Evolutionary conservation across 2,113 vertebrate species (phyloP).

Genomic region (Empidonax alnorum): DNA sequence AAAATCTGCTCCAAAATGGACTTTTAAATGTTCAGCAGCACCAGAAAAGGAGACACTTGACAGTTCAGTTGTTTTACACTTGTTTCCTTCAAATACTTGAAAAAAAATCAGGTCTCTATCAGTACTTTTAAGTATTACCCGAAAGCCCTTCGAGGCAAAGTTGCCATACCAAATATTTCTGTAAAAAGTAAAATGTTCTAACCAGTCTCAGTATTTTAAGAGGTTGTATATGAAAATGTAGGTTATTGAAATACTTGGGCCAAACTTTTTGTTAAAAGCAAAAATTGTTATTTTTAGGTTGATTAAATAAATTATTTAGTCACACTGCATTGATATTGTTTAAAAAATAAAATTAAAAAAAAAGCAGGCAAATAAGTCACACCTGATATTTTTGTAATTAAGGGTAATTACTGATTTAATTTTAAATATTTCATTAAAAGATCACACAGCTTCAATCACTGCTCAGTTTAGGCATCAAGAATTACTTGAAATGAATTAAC

Average conservation of each 20-base stretch:
- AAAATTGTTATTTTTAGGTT: not conserved
- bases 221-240: not conserved
- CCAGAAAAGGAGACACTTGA: not conserved
- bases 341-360: not conserved
- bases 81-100: not conserved
- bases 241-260: not conserved
- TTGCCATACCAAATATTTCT: not conserved
- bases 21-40: not conserved
- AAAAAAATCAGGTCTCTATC: not conserved
- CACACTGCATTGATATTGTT: not conserved
- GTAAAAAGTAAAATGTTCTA: not conserved
- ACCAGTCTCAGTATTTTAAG: not conserved
- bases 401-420: slow-evolving; percentile 19
- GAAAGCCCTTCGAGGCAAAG: not conserved
- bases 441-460: not conserved
- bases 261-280: not conserved
- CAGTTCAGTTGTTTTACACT: not conserved
- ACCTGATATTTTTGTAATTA: slow-evolving; percentile 20
- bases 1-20: not conserved
- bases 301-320: not conserved
- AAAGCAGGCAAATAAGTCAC: not conserved
- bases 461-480: not conserved
- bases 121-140: not conserved
- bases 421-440: not conserved
- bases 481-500: not conserved